Base-by-base conservation (phyloP, 92 coral and sea anemone species). In the Anthopleura xanthogrammica region DNA sequence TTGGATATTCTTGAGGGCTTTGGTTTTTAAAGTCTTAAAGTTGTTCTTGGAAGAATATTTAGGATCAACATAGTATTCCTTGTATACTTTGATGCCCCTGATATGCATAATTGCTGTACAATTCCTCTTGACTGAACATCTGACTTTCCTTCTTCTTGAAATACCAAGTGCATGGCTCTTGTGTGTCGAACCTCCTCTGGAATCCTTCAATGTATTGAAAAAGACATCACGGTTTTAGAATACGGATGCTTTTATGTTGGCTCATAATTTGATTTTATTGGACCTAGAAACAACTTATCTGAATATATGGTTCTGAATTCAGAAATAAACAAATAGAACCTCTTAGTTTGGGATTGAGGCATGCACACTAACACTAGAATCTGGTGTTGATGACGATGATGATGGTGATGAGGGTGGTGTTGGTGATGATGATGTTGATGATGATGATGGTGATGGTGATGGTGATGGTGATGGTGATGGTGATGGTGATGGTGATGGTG, bases 71-170 rank as follows among this genome's bases (percentile, higher is more conserved):
- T 19, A 41, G 36, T 83, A 76, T 7, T 83, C 86, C 43, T 50
- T 56, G 41, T 48, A 83, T 17, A 83, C 76, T 24, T 70, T 36
- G 20, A 83, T 83, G 40, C 75, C 41, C 52, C 86, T 46, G 39
- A 56, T 83, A 19, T 72, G 80, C 58, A 83, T 40, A 1, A 55
- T 46, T 29, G 86, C 86, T 29, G 60, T 56, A 11, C 81, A 83
- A n/a, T 75, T 13, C 60, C 58, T 78, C 81, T 83, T 83, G 16
- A 65, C 50, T 4, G 80, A 70, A 29, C 41, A 46, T 82, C 50
- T 62, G 8, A 19, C 24, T 20, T 62, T 62, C 29, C 29, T 62
- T 20, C 13, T 62, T 0, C 65, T 57, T 9, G 42, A n/a, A 71
- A 39, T 2, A 7, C 58, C 72, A 19, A 2, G 70, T 10, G 1